These are phyloP conservation scores for Botrylloides violaceus DNA, from an alignment of 23 tunicate genomes.

Conservation along the genomic window DNA sequence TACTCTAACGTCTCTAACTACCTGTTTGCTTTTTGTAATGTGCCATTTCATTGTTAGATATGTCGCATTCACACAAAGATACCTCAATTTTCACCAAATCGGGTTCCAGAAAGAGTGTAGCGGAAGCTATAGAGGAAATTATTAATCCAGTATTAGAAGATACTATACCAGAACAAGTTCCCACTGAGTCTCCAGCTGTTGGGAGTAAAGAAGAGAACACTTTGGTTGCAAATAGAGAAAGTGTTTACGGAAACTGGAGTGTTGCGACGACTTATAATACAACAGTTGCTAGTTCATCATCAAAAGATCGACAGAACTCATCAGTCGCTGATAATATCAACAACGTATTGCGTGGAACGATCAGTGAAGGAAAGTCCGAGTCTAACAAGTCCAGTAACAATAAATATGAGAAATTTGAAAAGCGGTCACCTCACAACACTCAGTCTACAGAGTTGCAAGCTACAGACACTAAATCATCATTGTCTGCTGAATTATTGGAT, in stretches of 20 bases:
- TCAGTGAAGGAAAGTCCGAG: neutral
- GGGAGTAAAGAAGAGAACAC: slow-evolving; percentile 53
- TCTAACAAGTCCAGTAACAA: no score
- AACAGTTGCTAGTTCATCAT: neutral
- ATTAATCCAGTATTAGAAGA: slow-evolving; percentile 32
- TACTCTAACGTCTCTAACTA: neutral
- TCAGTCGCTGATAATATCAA: slow-evolving; percentile 43
- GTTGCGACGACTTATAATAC: slow-evolving; percentile 9
- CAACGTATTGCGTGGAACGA: slow-evolving; percentile 21
- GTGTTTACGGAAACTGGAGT: slow-evolving; percentile 8
- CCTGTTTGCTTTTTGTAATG: neutral
- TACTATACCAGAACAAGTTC: slow-evolving; percentile 23
- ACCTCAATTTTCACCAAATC: slow-evolving; percentile 10
- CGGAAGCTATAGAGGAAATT: slow-evolving; percentile 80
- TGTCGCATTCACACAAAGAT: slow-evolving; percentile 4
- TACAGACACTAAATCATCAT: neutral
- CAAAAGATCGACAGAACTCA: neutral
- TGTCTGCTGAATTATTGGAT: neutral
- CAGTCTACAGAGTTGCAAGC: neutral
- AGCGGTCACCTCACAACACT: neutral
- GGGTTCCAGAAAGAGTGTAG: slow-evolving; percentile 45
- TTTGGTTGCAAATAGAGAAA: slow-evolving; percentile 25
- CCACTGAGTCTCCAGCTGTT: slow-evolving; percentile 53
- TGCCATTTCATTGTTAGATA: neutral
- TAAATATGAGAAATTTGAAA: neutral